These are phyloP conservation scores for Cebus imitator DNA, from an alignment of 2,113 vertebrate genomes.

Conservation along the genomic window DNA sequence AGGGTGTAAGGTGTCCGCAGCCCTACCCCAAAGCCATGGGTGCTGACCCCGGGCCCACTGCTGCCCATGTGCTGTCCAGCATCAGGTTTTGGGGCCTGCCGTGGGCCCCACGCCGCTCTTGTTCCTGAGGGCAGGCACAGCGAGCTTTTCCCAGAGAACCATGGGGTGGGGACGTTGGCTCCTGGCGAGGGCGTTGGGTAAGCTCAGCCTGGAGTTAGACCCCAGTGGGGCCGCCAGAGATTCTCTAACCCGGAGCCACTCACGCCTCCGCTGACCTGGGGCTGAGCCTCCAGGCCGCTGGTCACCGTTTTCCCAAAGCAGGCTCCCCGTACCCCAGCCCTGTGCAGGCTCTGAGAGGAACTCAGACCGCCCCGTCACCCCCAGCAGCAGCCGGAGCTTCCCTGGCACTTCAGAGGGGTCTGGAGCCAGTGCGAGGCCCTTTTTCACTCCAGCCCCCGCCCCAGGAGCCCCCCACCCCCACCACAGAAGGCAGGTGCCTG, in stretches of 20 bases:
- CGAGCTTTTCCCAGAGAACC: not conserved
- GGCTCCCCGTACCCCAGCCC: not conserved
- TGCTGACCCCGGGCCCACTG: not conserved
- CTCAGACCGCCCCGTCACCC: too few relatives aligned
- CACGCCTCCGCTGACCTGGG: not conserved
- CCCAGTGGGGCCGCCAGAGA: not conserved
- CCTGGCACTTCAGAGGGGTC: not conserved
- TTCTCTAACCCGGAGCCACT: not conserved
- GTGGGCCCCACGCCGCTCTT: fast-evolving
- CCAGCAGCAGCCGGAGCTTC: not conserved
- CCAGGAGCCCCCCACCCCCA: not conserved
- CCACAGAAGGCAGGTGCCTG: fast-evolving
- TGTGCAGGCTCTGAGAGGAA: not conserved
- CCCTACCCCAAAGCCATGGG: not conserved
- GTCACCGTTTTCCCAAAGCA: not conserved
- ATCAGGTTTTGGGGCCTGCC: not conserved
- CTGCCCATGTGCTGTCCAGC: too few relatives aligned
- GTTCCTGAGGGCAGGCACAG: not conserved
- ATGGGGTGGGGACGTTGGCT: not conserved
- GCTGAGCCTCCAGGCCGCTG: not conserved
- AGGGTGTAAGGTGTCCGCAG: not conserved
- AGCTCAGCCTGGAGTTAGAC: not conserved
- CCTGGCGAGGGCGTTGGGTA: not conserved
- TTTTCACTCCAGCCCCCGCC: fast-evolving
- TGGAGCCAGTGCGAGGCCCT: too few relatives aligned